Evolutionary conservation across 1,140 invertebrate species (phyloP).

Genomic region (Sitodiplosis mosellana): DNA sequence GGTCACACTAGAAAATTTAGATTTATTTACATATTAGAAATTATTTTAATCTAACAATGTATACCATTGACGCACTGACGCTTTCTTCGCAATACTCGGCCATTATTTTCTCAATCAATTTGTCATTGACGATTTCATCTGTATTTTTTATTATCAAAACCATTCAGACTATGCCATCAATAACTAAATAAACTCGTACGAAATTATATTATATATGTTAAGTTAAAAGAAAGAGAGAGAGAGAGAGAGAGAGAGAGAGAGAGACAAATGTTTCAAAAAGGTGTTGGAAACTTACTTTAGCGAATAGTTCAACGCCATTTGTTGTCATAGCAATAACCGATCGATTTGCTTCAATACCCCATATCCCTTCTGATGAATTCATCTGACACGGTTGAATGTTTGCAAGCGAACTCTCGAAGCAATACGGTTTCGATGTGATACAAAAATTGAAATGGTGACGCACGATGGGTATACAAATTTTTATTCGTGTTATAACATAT

Average conservation of each 20-base stretch:
- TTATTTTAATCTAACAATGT: too few relatives aligned
- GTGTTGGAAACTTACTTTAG: neutral
- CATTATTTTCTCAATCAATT: slow-evolving; percentile 35
- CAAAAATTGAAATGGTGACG: too few relatives aligned
- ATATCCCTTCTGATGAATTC: slow-evolving; percentile 31
- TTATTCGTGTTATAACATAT: too few relatives aligned
- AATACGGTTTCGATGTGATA: slow-evolving; percentile 31
- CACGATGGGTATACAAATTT: too few relatives aligned
- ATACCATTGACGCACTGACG: too few relatives aligned
- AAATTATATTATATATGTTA: slow-evolving; percentile 2
- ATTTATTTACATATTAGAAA: too few relatives aligned
- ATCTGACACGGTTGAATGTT: slow-evolving; percentile 42
- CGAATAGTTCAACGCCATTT: too few relatives aligned
- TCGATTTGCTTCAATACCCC: slow-evolving; percentile 34
- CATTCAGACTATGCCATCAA: slow-evolving; percentile 46
- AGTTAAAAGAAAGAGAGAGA: too few relatives aligned
- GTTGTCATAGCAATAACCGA: slow-evolving; percentile 26
- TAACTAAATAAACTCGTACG: slow-evolving; percentile 58
- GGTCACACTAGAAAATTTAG: too few relatives aligned
- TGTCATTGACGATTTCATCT: slow-evolving; percentile 40
- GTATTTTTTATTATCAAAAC: slow-evolving; percentile 27
- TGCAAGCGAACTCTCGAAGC: slow-evolving; percentile 49
- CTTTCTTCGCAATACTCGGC: slow-evolving; percentile 51
- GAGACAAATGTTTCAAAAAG: neutral
- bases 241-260: too few relatives aligned